Percentiles rank a stretch among this genome's conserved stretches.
Evolutionary conservation across 2,888 invertebrate species (phyloP).

Genomic region (Hemicrepidius hirtus): DNA sequence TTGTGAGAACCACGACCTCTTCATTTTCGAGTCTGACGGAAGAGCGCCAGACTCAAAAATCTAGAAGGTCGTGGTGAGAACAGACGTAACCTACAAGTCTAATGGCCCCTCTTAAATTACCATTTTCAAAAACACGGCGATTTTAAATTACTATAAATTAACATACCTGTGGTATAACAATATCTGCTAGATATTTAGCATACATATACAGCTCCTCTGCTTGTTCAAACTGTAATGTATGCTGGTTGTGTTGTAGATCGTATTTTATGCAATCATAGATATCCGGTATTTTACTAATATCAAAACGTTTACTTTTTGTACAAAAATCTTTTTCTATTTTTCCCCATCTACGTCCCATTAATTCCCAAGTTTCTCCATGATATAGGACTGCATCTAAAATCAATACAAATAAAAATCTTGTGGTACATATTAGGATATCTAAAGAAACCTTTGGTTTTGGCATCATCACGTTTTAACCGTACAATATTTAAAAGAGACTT

Average conservation of each 20-base stretch:
- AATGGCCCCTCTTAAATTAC: too few relatives aligned
- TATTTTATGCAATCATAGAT: constrained; percentile 99
- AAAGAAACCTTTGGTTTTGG: constrained; percentile 85
- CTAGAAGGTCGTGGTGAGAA: too few relatives aligned
- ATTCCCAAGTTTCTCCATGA: constrained; percentile 99
- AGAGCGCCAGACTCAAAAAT: too few relatives aligned
- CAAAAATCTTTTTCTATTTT: constrained; percentile 99
- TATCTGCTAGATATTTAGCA: constrained; percentile 97
- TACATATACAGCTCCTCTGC: constrained; percentile 95
- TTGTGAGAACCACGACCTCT: too few relatives aligned
- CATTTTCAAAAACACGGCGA: too few relatives aligned
- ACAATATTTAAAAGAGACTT: constrained; percentile 91
- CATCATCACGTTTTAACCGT: constrained; percentile 88
- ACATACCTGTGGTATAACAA: constrained; percentile 96
- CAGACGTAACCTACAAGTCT: too few relatives aligned
- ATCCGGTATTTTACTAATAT: constrained; percentile 99
- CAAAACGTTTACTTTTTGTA: constrained; percentile 92
- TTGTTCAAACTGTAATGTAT: constrained; percentile 93
- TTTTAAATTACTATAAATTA: too few relatives aligned
- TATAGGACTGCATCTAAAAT: constrained; percentile 90
- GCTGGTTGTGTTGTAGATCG: constrained; percentile 98
- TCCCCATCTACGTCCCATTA: constrained; percentile 98
- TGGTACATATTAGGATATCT: neutral
- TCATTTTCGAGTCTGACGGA: too few relatives aligned
- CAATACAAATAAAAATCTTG: constrained; percentile 25